These are phyloP conservation scores for Anthonomus grandis DNA, from an alignment of 1,140 invertebrate genomes.

Conservation along the genomic window DNA sequence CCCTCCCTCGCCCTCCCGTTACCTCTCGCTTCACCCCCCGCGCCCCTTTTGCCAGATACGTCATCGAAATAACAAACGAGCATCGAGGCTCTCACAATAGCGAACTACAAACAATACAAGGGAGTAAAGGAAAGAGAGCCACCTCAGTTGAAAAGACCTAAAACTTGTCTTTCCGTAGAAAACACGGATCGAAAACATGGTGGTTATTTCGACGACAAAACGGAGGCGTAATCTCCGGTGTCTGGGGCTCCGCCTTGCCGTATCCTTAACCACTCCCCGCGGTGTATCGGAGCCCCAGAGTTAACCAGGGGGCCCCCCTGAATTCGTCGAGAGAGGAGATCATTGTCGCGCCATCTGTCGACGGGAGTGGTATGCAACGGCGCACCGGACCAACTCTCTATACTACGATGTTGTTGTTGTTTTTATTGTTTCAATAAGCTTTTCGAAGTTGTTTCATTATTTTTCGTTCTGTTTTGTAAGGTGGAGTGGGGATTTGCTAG, in stretches of 20 bases:
- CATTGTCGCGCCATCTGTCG: constrained; percentile 41
- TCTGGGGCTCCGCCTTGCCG: constrained; percentile 31
- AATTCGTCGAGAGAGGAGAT: no score
- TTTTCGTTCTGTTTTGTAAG: constrained; percentile 38
- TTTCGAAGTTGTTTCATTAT: constrained; percentile 45
- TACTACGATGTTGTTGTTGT: no score
- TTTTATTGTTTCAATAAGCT: constrained; percentile 44
- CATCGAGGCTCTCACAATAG: constrained; percentile 22
- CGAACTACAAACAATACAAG: constrained; percentile 25
- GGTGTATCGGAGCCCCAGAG: no score
- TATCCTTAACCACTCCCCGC: constrained; percentile 33
- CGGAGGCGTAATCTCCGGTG: constrained; percentile 9
- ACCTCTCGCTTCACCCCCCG: neutral
- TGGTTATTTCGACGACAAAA: constrained; percentile 33
- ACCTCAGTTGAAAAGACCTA: constrained; percentile 33
- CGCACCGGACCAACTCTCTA: no score
- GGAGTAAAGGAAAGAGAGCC: constrained; percentile 24
- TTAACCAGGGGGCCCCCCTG: no score
- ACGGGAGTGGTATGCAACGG: constrained; percentile 14
- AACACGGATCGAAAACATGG: constrained; percentile 45
- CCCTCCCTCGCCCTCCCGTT: neutral
- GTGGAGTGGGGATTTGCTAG: no score
- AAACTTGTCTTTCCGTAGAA: constrained; percentile 40
- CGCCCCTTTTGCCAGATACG: neutral
- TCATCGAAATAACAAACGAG: constrained; percentile 25